phyloP scores from a whole-genome alignment of 2,888 invertebrate species.

The Carpatolechia fugitivella region DNA sequence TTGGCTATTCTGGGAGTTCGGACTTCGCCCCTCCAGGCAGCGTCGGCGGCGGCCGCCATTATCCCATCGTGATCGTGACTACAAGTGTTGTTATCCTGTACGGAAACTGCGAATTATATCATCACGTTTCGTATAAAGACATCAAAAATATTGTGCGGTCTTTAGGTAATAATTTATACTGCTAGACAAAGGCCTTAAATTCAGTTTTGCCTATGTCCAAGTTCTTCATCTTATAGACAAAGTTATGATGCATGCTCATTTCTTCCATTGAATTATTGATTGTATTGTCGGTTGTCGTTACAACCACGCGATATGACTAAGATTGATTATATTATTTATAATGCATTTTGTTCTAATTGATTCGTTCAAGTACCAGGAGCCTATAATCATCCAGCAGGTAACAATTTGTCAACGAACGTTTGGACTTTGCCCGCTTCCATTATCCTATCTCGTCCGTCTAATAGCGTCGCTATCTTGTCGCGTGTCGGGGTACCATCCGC shows the following conservation, averaged over 20 bases:
- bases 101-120: conserved; percentile 3
- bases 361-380: background rate
- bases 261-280: too few species aligned
- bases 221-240: too few species aligned
- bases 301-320: too few species aligned
- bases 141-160: too few species aligned
- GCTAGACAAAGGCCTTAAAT: too few species aligned
- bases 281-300: too few species aligned
- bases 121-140: too few species aligned
- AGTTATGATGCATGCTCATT: too few species aligned
- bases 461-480: background rate
- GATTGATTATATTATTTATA: too few species aligned
- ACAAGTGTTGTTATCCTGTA: conserved; percentile 48
- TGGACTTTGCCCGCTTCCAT: background rate
- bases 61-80: conserved; percentile 47
- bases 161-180: too few species aligned
- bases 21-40: conserved; percentile 65
- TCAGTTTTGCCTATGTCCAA: too few species aligned
- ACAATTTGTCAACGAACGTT: background rate
- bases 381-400: background rate
- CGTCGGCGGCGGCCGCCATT: conserved; percentile 42
- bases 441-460: background rate
- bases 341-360: background rate
- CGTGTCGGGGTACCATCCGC: background rate
- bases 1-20: conserved; percentile 34